A percentile compares a stretch with the other conserved stretches of the same genome.
phyloP scores from a whole-genome alignment of 1,140 invertebrate genomes.

The roundworm (Caenorhabditis elegans) region WBcel235 BX284602.5:7341501-7342000 shows the following conservation, averaged over 20 bases:
- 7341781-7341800: no score
- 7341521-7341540: not conserved
- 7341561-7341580: not conserved
- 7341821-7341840: conserved; percentile 9
- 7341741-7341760: not conserved
- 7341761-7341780: no score
- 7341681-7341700: no score
- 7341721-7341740: no score
- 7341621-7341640: no score
- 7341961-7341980: not conserved
- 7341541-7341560: not conserved
- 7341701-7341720: no score
- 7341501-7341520: no score
- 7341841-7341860: not conserved
- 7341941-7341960: not conserved
- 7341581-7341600: not conserved
- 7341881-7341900: conserved; percentile 4
- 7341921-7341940: not conserved
- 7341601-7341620: no score
- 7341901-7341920: conserved; percentile 20
- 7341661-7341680: no score
- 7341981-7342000: not conserved
- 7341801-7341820: conserved; percentile 1
- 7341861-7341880: not conserved
- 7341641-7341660: no score